A percentile compares a stretch with the other conserved stretches of the same genome.
Conservation (phyloP, 2,113 vertebrate genomes). For the Gorilla gorilla region DNA sequence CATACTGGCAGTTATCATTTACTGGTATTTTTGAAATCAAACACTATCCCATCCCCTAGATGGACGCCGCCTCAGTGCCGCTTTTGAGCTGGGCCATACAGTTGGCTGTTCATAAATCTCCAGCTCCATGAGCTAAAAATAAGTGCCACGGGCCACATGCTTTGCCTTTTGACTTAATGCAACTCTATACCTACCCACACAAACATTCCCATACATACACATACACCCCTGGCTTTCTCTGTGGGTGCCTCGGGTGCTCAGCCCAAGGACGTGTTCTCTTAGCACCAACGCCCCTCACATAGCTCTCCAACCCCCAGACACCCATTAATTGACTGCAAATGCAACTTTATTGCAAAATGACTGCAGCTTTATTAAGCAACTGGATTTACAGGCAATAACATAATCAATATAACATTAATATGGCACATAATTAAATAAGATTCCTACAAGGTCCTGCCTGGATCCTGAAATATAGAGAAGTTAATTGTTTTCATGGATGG, state of each 20-base stretch:
- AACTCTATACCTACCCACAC: fast-evolving
- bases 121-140: conserved; percentile 72
- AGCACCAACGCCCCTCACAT: neutral
- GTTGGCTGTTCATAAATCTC: conserved; percentile 68
- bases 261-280: conserved; percentile 39
- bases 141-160: neutral
- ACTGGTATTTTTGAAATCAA: conserved; percentile 84
- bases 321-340: conserved; percentile 82
- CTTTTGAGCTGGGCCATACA: conserved; percentile 56
- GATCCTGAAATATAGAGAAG: conserved; percentile 75
- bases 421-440: conserved; percentile 83
- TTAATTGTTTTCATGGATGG: conserved; percentile 66
- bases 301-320: conserved; percentile 75
- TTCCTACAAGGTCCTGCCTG: conserved; percentile 79
- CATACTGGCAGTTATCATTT: conserved; percentile 87
- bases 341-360: conserved; percentile 83
- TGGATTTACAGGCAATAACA: conserved; percentile 85
- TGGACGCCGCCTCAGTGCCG: conserved; percentile 75
- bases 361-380: conserved; percentile 85
- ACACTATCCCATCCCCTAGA: conserved; percentile 76
- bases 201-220: neutral
- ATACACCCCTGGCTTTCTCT: neutral
- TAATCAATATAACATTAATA: conserved; percentile 87
- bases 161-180: neutral
- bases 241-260: neutral